A percentile compares a stretch with the other conserved stretches of the same genome.
Conservation (phyloP, 2,888 invertebrate species). For the Lamproptera curius region DNA sequence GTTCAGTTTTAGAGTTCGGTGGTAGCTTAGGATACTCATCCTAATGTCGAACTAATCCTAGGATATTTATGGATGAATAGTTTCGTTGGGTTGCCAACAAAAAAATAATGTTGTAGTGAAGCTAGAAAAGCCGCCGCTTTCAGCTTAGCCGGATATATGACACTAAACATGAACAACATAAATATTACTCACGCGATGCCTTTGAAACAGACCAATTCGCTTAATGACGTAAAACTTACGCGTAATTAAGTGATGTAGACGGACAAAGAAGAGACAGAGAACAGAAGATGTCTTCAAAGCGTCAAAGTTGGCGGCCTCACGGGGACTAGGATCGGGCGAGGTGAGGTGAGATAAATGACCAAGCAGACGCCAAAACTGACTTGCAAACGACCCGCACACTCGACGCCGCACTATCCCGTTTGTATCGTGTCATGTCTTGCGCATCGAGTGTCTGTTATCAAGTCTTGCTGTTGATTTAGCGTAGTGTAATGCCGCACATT, state of each 20-base stretch:
- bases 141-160: conserved; percentile 52
- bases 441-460: conserved; percentile 69
- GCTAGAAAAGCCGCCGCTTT: conserved; percentile 61
- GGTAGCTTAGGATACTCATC: conserved; percentile 66
- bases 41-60: conserved; percentile 48
- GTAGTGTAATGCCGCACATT: conserved; percentile 73
- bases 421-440: conserved; percentile 67
- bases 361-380: conserved; percentile 26
- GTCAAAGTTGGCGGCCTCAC: conserved; percentile 22
- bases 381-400: conserved; percentile 28
- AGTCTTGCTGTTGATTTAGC: conserved; percentile 72
- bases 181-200: not conserved
- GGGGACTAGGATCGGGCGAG: conserved; percentile 26
- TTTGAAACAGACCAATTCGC: conserved; percentile 35
- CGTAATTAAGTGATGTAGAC: conserved; percentile 3
- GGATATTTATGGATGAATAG: conserved; percentile 54
- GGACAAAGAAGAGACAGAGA: conserved; percentile 5
- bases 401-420: conserved; percentile 47
- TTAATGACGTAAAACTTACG: conserved; percentile 20
- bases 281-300: conserved; percentile 4
- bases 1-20: conserved; percentile 59
- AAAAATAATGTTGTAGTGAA: conserved; percentile 49
- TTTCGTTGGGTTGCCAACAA: conserved; percentile 37
- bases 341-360: conserved; percentile 32
- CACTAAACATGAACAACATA: conserved; percentile 29